Evolutionary conservation across 2,797 vertebrate genomes (phyloP).

Genomic region (Bucorvus abyssinicus): DNA sequence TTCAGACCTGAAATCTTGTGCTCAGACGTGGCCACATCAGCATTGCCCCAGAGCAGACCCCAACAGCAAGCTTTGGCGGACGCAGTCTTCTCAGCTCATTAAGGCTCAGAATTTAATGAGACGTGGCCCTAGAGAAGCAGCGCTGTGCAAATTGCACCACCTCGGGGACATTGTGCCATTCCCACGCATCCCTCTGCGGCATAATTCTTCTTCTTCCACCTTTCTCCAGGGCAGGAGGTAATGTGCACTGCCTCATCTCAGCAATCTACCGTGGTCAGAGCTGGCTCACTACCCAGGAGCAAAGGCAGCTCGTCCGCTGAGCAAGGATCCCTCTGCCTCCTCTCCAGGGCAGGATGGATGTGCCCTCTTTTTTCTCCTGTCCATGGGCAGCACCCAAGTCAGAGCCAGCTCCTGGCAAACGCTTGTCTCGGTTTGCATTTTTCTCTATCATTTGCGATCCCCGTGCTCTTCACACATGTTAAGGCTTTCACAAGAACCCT

Average conservation of each 20-base stretch:
- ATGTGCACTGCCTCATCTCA: not conserved
- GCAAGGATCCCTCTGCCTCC: not conserved
- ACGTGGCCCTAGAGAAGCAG: not conserved
- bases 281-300: not conserved
- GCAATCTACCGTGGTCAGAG: not conserved
- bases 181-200: not conserved
- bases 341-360: not conserved
- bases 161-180: not conserved
- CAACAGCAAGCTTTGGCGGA: not conserved
- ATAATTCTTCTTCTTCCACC: not conserved
- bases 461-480: not conserved
- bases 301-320: not conserved
- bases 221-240: not conserved
- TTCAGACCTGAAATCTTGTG: not conserved
- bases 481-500: not conserved
- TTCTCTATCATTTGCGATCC: not conserved
- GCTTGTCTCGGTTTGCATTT: not conserved
- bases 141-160: not conserved
- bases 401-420: not conserved
- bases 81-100: not conserved
- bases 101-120: slow-evolving; percentile 5
- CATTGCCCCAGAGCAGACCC: not conserved
- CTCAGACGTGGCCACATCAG: accelerated
- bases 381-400: not conserved
- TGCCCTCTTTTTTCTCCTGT: not conserved